Evolutionary conservation across 1,140 invertebrate genomes (phyloP).

Genomic region (Listronotus oregonensis): DNA sequence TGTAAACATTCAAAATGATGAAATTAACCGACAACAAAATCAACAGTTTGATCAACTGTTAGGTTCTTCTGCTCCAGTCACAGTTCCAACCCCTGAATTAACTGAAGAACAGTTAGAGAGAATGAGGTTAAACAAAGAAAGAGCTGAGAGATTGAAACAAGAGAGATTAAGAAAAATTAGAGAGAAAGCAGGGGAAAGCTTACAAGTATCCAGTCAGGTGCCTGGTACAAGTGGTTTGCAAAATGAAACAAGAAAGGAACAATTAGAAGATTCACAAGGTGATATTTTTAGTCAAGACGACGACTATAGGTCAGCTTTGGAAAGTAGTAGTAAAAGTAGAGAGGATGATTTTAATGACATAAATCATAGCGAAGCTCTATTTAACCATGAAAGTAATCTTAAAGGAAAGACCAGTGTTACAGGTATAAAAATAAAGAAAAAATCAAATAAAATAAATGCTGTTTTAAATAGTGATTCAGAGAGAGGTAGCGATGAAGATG

Average conservation of each 20-base stretch:
- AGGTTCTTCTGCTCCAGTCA: constrained; percentile 4
- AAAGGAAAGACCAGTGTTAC: not conserved
- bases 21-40: constrained; percentile 26
- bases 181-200: constrained; percentile 34
- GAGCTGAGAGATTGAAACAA: constrained; percentile 43
- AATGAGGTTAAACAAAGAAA: constrained; percentile 48
- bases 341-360: not conserved
- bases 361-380: too few relatives aligned
- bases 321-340: too few relatives aligned
- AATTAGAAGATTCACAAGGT: too few relatives aligned
- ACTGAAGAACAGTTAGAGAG: constrained; percentile 50
- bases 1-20: constrained; percentile 25
- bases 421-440: constrained; percentile 1
- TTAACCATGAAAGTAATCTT: too few relatives aligned
- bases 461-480: not conserved
- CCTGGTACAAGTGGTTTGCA: too few relatives aligned
- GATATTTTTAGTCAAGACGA: too few relatives aligned
- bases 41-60: constrained; percentile 40
- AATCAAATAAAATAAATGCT: not conserved
- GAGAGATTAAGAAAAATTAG: constrained; percentile 43
- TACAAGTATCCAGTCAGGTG: constrained; percentile 5
- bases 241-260: too few relatives aligned
- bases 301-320: too few relatives aligned
- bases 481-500: not conserved
- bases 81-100: constrained; percentile 24